Conservation (phyloP, 2,113 vertebrate species). For the Phalacrocorax brasilianus region DNA sequence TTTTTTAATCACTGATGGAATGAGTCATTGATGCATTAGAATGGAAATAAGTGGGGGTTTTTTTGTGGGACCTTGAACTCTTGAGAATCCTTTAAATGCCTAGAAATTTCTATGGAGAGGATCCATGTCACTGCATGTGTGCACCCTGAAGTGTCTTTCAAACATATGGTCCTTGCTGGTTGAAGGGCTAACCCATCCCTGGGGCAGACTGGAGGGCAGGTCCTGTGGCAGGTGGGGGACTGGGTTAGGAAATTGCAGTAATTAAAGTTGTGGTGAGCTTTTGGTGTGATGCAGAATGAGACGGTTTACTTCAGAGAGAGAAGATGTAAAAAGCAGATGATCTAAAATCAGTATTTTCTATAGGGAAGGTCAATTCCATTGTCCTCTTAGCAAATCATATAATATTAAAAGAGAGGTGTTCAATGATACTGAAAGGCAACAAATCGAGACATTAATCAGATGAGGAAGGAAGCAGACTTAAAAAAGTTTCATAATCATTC, state of each 20-base stretch:
- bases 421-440: not conserved
- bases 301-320: not conserved
- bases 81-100: not conserved
- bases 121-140: rapidly evolving
- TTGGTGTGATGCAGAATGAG: not conserved
- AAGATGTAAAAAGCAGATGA: not conserved
- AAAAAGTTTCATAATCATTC: not conserved
- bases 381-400: not conserved
- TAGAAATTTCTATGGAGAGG: not conserved
- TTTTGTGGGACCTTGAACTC: not conserved
- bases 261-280: not conserved
- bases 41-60: not conserved
- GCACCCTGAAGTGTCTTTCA: not conserved
- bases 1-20: not conserved
- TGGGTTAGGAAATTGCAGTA: not conserved
- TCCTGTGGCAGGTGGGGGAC: not conserved
- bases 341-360: not conserved
- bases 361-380: not conserved
- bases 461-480: not conserved
- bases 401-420: not conserved
- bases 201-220: not conserved
- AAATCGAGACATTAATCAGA: not conserved
- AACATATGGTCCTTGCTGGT: not conserved
- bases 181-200: not conserved
- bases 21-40: not conserved